Evolutionary conservation across 1,140 invertebrate genomes (phyloP), one percentile per base, ranked within the genome.

Genomic region (Ephestia elutella): DNA sequence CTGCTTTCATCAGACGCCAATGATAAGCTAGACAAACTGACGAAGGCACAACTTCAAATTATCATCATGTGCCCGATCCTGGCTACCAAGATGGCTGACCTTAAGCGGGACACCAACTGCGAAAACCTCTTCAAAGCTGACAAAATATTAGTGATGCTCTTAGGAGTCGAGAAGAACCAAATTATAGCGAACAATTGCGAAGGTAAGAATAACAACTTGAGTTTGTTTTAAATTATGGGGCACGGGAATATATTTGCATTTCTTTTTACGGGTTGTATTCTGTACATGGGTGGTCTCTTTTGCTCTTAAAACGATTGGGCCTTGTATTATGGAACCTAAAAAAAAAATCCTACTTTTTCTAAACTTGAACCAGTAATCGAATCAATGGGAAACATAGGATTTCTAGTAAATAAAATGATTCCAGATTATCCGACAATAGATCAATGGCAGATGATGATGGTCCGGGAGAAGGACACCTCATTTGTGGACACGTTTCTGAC

Each of bases 401-500:
- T 25, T 25, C 7, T 2, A 25, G 7, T 25, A 25, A 25, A 25
- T 25, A 44, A 10, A 10, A 44, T 44, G 2, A 2, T 44, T 44
- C 2, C 79, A 89, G 93, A 92, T 17, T 89, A 96, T 59, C 90
- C 93, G 0, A 91, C 90, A 10, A 96, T 94, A 73, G 91, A 92
- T 25, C 91, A 93, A 64, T 96, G 95, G 95, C 90, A 92, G 38
- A 93, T 94, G 66, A 93, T 94, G 80, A 91, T 90, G 25, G 93
- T 94, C 3, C 92, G 92, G 0, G 94, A 95, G 72, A 94, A 96
- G 73, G 95, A 96, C 71, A 93, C 93, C 50, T 92, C 92, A 0
- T 95, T 96, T 70, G 94, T 95, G 5, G 93, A 94, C 48, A 93
- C 95, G 59, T 94, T 96, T 59, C 82, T 96, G 1, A 92, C 92